Evolutionary conservation across 2,888 invertebrate genomes (phyloP).

Genomic region (Crioceris asparagi): DNA sequence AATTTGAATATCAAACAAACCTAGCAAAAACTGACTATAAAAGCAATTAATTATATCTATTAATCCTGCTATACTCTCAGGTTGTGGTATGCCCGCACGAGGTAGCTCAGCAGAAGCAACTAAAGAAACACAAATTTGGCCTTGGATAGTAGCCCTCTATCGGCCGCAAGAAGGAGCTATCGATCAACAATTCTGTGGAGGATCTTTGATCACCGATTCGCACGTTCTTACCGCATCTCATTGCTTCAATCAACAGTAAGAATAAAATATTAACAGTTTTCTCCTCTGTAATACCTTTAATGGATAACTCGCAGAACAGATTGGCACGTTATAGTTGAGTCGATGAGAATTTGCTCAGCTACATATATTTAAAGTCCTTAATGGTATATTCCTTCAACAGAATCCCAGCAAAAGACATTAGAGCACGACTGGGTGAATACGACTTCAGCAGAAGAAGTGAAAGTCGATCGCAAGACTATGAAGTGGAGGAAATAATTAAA

Average conservation of each 20-base stretch:
- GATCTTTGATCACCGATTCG: slow-evolving; percentile 65
- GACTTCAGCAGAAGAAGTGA: slow-evolving; percentile 58
- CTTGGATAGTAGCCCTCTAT: slow-evolving; percentile 75
- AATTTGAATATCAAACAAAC: no score
- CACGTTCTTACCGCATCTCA: slow-evolving; percentile 73
- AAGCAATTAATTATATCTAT: no score
- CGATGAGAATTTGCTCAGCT: no score
- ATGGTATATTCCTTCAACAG: no score
- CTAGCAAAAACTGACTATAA: no score
- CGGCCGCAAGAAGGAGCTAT: slow-evolving; percentile 25
- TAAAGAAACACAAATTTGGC: slow-evolving; percentile 52
- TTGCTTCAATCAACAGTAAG: no score
- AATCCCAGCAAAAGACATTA: slow-evolving; percentile 47
- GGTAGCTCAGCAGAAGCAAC: slow-evolving; percentile 14
- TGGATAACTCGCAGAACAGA: no score
- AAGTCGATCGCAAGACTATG: slow-evolving; percentile 58
- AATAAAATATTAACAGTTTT: no score
- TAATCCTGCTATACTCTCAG: no score
- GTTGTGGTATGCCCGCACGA: slow-evolving; percentile 31
- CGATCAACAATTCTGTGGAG: slow-evolving; percentile 65
- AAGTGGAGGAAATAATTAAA: slow-evolving; percentile 51
- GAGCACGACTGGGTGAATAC: slow-evolving; percentile 71
- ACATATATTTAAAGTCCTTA: no score
- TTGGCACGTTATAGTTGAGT: no score
- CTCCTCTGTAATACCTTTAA: no score